Evolutionary conservation across 2,113 vertebrate genomes (phyloP).

Genomic region (Sinocyclocheilus maitianheensis): DNA sequence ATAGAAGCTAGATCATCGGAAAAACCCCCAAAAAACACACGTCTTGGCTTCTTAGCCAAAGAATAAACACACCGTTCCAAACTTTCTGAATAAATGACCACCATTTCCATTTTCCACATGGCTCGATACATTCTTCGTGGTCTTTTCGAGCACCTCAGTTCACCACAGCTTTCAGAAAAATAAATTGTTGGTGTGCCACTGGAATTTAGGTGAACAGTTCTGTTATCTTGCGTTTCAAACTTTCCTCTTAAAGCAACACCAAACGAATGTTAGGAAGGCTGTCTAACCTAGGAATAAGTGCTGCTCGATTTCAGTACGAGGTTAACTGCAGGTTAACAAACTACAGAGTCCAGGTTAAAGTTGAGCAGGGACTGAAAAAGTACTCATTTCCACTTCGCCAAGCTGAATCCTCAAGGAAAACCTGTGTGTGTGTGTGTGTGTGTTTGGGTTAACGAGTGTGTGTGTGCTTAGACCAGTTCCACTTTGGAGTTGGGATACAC

Average conservation of each 20-base stretch:
- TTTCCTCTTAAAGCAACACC: not conserved
- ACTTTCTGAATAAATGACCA: not conserved
- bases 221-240: not conserved
- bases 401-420: not conserved
- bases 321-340: not conserved
- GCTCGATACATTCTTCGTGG: not conserved
- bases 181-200: not conserved
- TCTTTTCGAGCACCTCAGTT: not conserved
- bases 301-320: not conserved
- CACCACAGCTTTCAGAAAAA: not conserved
- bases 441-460: not conserved
- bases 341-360: not conserved
- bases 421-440: not conserved
- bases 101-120: slow-evolving; percentile 11
- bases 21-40: not conserved
- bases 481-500: slow-evolving; percentile 98
- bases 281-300: not conserved
- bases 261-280: not conserved
- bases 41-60: not conserved
- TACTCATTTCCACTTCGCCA: not conserved
- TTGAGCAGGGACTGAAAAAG: not conserved
- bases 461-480: slow-evolving; percentile 82
- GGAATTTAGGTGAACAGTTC: slow-evolving; percentile 14
- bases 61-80: not conserved
- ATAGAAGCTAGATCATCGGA: not conserved